Percentiles rank a stretch among this genome's conserved stretches.
These are phyloP conservation scores for Myrmophylax atrothorax DNA, from an alignment of 2,113 vertebrate species.

Conservation along the genomic window DNA sequence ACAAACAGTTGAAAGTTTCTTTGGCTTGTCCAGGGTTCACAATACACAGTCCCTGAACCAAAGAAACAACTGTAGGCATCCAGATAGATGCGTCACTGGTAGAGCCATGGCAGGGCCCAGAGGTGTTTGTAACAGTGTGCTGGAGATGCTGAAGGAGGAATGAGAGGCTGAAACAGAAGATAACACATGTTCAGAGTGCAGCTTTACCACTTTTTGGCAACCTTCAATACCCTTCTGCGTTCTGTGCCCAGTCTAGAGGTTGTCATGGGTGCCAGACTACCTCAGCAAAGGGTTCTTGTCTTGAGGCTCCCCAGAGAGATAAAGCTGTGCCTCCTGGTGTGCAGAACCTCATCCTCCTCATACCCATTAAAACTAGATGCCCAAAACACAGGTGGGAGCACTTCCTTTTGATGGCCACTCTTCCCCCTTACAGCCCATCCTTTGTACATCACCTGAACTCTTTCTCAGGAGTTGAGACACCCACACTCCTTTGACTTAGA, in stretches of 20 bases:
- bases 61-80: background rate
- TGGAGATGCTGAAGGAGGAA: background rate
- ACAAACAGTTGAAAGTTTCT: background rate
- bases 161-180: background rate
- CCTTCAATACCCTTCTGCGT: background rate
- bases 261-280: background rate
- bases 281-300: background rate
- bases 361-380: background rate
- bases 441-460: background rate
- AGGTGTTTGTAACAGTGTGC: fast-evolving
- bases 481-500: fast-evolving
- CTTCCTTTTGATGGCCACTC: background rate
- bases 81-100: background rate
- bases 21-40: background rate
- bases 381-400: background rate
- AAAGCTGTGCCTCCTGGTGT: background rate
- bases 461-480: background rate
- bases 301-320: background rate
- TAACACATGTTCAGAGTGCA: background rate
- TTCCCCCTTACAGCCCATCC: background rate
- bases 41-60: background rate
- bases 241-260: background rate
- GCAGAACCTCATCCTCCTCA: background rate
- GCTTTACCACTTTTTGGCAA: background rate
- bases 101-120: background rate